Evolutionary conservation across 35 echinoderm and acorn worm species (phyloP).

Genomic region (Antedon bifida): DNA sequence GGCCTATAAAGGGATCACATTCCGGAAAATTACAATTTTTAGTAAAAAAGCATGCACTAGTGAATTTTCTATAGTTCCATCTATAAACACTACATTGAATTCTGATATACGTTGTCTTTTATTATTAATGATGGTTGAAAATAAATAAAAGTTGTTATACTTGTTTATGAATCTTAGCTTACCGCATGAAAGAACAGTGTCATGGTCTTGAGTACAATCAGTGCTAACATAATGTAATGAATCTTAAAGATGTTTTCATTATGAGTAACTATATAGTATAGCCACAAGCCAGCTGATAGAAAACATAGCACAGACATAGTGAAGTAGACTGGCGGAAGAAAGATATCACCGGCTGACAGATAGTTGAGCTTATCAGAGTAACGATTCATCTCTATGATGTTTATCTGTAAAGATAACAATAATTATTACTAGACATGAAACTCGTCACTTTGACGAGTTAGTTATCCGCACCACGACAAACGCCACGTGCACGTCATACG

Average conservation of each 20-base stretch:
- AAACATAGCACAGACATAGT: conserved; percentile 71
- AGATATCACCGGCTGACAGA: conserved; percentile 74
- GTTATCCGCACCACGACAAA: too few species aligned
- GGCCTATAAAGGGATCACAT: neutral
- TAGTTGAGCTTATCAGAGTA: conserved; percentile 37
- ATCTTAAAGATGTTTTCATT: conserved; percentile 82
- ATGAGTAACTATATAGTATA: conserved; percentile 47
- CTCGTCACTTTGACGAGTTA: too few species aligned
- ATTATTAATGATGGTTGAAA: too few species aligned
- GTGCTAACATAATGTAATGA: conserved; percentile 79
- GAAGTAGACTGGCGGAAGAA: conserved; percentile 44
- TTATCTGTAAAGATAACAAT: conserved; percentile 19
- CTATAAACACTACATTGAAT: too few species aligned
- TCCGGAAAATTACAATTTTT: neutral
- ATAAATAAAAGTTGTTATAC: too few species aligned
- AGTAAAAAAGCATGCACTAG: too few species aligned
- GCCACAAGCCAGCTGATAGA: conserved; percentile 53
- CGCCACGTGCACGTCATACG: too few species aligned
- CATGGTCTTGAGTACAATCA: conserved; percentile 46
- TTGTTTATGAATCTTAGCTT: conserved; percentile 6
- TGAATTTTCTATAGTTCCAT: too few species aligned
- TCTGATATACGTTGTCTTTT: too few species aligned
- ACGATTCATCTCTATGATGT: conserved; percentile 47
- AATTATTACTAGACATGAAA: too few species aligned
- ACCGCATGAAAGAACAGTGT: conserved; percentile 93